phyloP scores from a whole-genome alignment of 2,113 vertebrate genomes.

The Semicossyphus pulcher region DNA sequence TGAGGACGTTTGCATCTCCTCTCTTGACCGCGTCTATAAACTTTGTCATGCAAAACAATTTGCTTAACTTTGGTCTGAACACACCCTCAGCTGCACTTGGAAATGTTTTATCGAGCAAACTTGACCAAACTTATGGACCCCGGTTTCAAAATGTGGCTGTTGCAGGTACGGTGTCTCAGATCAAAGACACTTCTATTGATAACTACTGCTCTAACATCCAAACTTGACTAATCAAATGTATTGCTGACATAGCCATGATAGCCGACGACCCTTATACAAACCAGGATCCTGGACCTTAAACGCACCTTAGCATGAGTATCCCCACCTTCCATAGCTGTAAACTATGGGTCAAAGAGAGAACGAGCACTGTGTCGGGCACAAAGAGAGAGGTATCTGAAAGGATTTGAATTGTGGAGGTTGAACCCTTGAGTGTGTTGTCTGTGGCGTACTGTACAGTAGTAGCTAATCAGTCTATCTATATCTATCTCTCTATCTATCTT shows the following conservation, averaged over 20 bases:
- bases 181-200: neutral
- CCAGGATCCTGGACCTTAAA: constrained; percentile 37
- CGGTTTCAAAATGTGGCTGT: neutral
- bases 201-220: neutral
- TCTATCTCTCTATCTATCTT: constrained; percentile 70
- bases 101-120: neutral
- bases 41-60: no score
- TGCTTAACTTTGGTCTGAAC: neutral
- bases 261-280: neutral
- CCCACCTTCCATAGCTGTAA: constrained; percentile 17
- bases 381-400: constrained; percentile 50
- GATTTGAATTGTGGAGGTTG: constrained; percentile 74
- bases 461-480: constrained; percentile 75
- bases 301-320: constrained; percentile 59
- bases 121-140: neutral
- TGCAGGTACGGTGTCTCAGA: neutral
- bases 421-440: constrained; percentile 71
- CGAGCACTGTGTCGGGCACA: constrained; percentile 33
- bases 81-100: neutral
- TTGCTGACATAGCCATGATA: neutral
- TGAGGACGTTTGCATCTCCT: no score
- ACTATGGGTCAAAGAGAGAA: constrained; percentile 29
- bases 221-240: neutral
- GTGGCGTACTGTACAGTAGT: constrained; percentile 77
- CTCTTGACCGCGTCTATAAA: no score